phyloP scores from a whole-genome alignment of 2,797 vertebrate species.

The Microctenopoma stevenorrisi region DNA sequence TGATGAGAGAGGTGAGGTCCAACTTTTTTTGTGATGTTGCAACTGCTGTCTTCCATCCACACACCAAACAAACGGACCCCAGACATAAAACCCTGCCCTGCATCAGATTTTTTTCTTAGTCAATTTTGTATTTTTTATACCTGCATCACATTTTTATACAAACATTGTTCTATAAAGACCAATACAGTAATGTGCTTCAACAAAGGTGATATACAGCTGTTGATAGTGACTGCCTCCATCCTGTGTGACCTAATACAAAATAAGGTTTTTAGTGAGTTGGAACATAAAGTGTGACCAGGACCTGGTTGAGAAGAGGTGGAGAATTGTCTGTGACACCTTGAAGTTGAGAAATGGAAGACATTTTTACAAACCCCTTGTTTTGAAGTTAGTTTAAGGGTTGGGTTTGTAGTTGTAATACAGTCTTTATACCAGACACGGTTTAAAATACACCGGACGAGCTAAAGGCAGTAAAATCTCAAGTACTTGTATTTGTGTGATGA shows the following conservation, averaged over 20 bases:
- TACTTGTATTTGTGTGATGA: not conserved
- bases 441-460: not conserved
- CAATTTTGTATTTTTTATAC: slow-evolving; percentile 15
- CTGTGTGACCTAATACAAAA: not conserved
- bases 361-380: not conserved
- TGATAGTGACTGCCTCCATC: not conserved
- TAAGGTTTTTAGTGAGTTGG: not conserved
- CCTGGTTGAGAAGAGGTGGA: not conserved
- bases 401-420: not conserved
- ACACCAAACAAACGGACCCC: slow-evolving; percentile 20
- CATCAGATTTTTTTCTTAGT: not conserved
- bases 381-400: not conserved
- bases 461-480: too few relatives aligned
- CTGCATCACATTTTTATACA: slow-evolving; percentile 33
- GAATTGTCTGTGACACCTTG: too few relatives aligned
- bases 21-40: not conserved
- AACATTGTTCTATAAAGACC: not conserved
- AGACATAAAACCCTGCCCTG: not conserved
- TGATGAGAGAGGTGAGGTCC: not conserved
- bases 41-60: slow-evolving; percentile 23
- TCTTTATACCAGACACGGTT: not conserved
- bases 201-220: not conserved
- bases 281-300: not conserved
- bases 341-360: not conserved
- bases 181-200: not conserved